Conservation (phyloP, 2,888 invertebrate species). For the Dryobotodes eremita region DNA sequence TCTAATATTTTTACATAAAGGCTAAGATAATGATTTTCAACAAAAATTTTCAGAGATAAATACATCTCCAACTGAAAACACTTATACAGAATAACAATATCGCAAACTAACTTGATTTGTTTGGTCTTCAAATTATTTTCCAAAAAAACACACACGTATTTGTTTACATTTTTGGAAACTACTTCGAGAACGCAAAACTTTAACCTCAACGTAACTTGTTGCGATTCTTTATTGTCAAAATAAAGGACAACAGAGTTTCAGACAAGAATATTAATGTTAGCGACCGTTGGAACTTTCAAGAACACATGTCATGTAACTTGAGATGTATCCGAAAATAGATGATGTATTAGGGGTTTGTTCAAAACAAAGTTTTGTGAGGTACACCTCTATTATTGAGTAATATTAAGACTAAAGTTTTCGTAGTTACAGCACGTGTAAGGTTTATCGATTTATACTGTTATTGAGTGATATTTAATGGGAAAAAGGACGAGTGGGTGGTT, state of each 20-base stretch:
- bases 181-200: neutral
- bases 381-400: neutral
- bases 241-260: constrained; percentile 26
- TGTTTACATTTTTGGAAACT: neutral
- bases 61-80: neutral
- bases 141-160: neutral
- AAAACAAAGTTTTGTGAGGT: constrained; percentile 13
- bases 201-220: constrained; percentile 23
- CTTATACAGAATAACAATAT: neutral
- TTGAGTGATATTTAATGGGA: neutral
- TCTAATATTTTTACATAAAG: neutral
- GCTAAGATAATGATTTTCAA: neutral
- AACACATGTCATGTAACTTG: constrained; percentile 28
- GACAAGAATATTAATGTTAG: constrained; percentile 54
- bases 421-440: neutral
- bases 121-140: neutral
- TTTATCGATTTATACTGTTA: neutral
- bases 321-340: constrained; percentile 33
- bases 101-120: neutral
- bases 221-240: constrained; percentile 53
- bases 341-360: constrained; percentile 28
- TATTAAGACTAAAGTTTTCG: neutral
- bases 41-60: neutral
- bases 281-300: constrained; percentile 32
- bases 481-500: too few relatives aligned